Evolutionary conservation across 2,888 invertebrate genomes (phyloP), one percentile per base, ranked within the genome.

Genomic region (Diploptera punctata): DNA sequence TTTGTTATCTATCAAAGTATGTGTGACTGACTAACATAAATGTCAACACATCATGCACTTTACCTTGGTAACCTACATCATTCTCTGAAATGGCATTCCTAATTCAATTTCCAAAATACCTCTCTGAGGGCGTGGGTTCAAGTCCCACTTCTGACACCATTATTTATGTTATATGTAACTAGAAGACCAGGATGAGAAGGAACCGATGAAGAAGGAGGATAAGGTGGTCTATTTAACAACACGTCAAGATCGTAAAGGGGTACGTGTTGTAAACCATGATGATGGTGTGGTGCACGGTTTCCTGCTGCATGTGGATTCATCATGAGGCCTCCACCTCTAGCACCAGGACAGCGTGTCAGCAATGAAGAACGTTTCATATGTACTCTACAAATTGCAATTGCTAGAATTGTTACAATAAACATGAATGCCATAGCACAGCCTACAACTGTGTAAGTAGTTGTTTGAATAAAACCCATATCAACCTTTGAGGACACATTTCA

Each of bases 401-500:
- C 81, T 73, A 84, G 79, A 71, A 83, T 81, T 21, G 83, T 82
- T 5, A 83, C 82, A 73, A 84, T 82, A 71, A 84, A 81, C 80
- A 84, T 82, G 75, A 84, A 83, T 13, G 83, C 83, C 79, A 83
- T 81, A 31, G 83, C 83, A 78, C 84, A 83, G 74, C 83, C 84
- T 57, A 84, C 81, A 24, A 84, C 81, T 43, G 83, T 83, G 75
- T 84, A 84, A 67, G 84, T 80, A 29, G 84, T 82, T 13, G 83
- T 83, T 73, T 83, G 83, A 13, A 83, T 79, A 75, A 83, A 81
- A 68, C 81, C 82, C 74, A 83, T 81, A 68, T 83, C 82, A 74
- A n/a, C n/a, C n/a, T n/a, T n/a, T n/a, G n/a, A n/a, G n/a, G n/a
- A n/a, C n/a, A n/a, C n/a, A n/a, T n/a, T n/a, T n/a, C n/a, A n/a